A percentile compares a stretch with the other conserved stretches of the same genome.
phyloP scores from a whole-genome alignment of 2,797 vertebrate species.

The Poeciliopsis infans region DNA sequence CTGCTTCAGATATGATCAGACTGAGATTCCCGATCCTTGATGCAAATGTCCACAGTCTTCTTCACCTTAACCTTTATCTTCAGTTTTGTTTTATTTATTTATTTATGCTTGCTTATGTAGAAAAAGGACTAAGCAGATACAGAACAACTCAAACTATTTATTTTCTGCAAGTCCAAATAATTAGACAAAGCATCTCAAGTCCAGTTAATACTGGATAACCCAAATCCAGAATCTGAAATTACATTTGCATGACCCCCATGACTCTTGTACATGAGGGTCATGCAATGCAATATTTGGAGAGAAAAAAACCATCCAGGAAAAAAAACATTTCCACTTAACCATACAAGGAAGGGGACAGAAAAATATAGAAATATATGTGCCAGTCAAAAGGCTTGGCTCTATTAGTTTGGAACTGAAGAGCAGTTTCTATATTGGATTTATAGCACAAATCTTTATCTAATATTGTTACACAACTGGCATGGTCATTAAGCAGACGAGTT shows the following conservation, averaged over 20 bases:
- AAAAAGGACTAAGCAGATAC: neutral
- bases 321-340: constrained; percentile 23
- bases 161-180: constrained; percentile 30
- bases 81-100: neutral
- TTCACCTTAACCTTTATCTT: neutral
- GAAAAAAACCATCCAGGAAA: constrained; percentile 1
- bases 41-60: constrained; percentile 1
- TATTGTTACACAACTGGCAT: neutral
- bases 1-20: neutral
- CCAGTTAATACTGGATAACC: neutral
- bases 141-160: constrained; percentile 23
- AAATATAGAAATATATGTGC: constrained; percentile 10
- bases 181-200: constrained; percentile 39
- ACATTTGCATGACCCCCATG: constrained; percentile 23
- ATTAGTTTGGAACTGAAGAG: constrained; percentile 22
- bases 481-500: neutral
- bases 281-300: constrained; percentile 8
- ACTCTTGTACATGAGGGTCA: constrained; percentile 10
- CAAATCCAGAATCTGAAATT: neutral
- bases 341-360: constrained; percentile 1
- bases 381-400: neutral
- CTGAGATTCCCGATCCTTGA: neutral
- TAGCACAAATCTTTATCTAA: neutral
- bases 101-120: neutral
- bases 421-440: constrained; percentile 2